Base-by-base conservation (phyloP, 2,113 vertebrate genomes). In the Pungitius pungitius region DNA sequence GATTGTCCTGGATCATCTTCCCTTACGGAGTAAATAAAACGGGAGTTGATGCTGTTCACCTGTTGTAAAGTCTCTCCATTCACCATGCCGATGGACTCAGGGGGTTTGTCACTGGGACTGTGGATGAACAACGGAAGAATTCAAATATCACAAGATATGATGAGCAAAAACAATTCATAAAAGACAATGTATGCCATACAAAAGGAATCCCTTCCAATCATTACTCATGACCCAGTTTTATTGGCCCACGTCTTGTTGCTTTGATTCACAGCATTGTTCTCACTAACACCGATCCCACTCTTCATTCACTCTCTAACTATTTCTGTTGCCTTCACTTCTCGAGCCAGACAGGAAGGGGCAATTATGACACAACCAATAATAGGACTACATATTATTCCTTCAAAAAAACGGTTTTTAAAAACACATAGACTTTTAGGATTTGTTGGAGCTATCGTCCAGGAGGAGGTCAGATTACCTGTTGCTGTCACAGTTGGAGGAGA, bases 101-200 rank as follows among this genome's bases (percentile, higher is more conserved):
- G 94, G 92, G 96, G 95, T 94, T 99, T 99, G 89, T 98, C 97
- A 62, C 95, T 95, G 86, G 97, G 96, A 94, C 97, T 99, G 91
- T 67, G 93, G 91, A 89, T 37, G 73, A 47, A 89, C 17, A 84
- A 40, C 69, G 69, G 80, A 77, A 14, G 69, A 0, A 70, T 26
- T 63, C n/a, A 70, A 9, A 59, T 13, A 51, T 6, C 26, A 57
- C 18, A 56, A 51, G 26, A 45, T 35, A 18, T 30, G 54, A 18
- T 30, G 54, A 0, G 47, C 47, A n/a, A 22, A 20, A 49, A 10
- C 12, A 12, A 40, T 4, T 47, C 17, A 17, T 20, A 51, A 11
- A 9, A 22, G 11, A 51, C 47, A 8, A 47, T 49, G 20, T 49
- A 2, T 11, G n/a, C n/a, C 47, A 22, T 51, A 22, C n/a, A 51